Evolutionary conservation across 1,140 invertebrate genomes (phyloP), one percentile per base, ranked within the genome.

Genomic region (Lasioglossum baleicum): DNA sequence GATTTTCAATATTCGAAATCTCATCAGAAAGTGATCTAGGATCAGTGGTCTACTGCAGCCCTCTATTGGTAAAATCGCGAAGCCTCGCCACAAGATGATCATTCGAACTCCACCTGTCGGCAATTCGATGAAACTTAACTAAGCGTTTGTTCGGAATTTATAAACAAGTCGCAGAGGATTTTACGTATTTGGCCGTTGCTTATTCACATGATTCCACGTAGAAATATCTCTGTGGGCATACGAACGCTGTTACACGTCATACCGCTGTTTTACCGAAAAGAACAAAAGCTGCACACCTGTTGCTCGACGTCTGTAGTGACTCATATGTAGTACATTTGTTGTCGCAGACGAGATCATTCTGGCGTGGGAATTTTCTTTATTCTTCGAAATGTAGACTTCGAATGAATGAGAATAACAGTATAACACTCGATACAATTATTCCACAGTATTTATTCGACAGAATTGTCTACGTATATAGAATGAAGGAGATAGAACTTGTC

Each of bases 91-190:
- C 6, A 15, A 7, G 61, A 31, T 20, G 26, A 64, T 20, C n/a
- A 40, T 17, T 48, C 4, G 26, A 58, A 69, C 76, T 22, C 76
- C 76, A 79, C 70, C 76, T 79, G 6, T 56, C 51, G 76, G 35
- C 31, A 26, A 11, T 35, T 64, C 1, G 11, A 56, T 0, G 7
- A 64, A 31, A 72, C 35, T 2, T 5, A 31, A 0, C 2, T 15
- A 26, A 26, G 31, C 17, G 17, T 63, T n/a, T 22, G 10, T 35
- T 10, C 40, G 13, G 5, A 5, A 67, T 35, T 3, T 35, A 6
- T 31, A 53, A 20, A 53, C 51, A 17, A 20, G 15, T 20, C 13
- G 6, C 6, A 69, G 26, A 40, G 26, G 20, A 20, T 13, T 8
- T 7, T 8, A 58, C 22, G 22, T 26, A 60, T 60, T 60, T 26